Conservation (phyloP, 2,797 vertebrate species). For the Sebastes diploproa region DNA sequence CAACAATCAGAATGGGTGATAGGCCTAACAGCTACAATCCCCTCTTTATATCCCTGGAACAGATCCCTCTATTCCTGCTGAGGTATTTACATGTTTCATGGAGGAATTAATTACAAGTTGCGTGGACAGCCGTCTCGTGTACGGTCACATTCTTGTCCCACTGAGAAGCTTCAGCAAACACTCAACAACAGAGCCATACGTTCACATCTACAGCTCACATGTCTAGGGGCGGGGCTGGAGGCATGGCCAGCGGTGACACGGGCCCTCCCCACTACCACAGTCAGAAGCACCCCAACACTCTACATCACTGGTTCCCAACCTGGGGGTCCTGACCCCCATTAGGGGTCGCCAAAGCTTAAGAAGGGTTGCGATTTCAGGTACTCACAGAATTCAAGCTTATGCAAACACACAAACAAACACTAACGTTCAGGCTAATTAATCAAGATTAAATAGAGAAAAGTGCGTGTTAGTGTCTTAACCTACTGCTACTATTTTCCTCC, state of each 20-base stretch:
- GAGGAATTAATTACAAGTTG: slow-evolving; percentile 80
- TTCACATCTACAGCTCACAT: slow-evolving; percentile 17
- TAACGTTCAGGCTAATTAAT: too few species aligned
- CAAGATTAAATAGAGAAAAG: too few species aligned
- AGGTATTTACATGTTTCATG: slow-evolving; percentile 81
- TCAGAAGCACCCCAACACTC: not conserved
- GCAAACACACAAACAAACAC: too few species aligned
- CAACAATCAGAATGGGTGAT: slow-evolving; percentile 40
- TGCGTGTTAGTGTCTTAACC: too few species aligned
- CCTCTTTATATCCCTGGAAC: slow-evolving; percentile 76
- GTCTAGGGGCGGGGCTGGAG: not conserved
- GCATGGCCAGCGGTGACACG: not conserved
- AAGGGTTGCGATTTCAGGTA: too few species aligned
- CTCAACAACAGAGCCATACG: slow-evolving; percentile 34
- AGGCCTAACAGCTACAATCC: slow-evolving; percentile 70
- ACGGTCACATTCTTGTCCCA: slow-evolving; percentile 77
- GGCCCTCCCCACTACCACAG: not conserved
- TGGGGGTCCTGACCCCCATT: too few species aligned
- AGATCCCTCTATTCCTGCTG: slow-evolving; percentile 68
- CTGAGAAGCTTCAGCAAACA: slow-evolving; percentile 55
- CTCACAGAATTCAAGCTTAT: too few species aligned
- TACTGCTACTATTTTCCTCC: not conserved
- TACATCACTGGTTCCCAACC: not conserved
- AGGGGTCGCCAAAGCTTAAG: too few species aligned
- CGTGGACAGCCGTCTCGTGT: slow-evolving; percentile 65